Percentiles rank a stretch among this genome's conserved stretches.
phyloP scores from a whole-genome alignment of 2,113 vertebrate genomes.

The Cryptomyrus ogoouensis region DNA sequence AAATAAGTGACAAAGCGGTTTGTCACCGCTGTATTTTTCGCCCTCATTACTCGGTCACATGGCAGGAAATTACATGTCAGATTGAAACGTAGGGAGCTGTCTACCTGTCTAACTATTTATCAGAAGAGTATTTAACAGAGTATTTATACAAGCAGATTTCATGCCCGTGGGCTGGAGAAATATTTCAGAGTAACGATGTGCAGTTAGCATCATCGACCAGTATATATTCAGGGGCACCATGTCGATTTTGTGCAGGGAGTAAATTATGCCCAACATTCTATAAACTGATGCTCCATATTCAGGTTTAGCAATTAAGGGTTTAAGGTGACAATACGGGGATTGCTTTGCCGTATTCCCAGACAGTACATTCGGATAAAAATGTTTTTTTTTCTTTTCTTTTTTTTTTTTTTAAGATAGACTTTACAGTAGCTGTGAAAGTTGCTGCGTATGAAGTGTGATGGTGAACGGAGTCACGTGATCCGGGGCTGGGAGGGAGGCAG shows the following conservation, averaged over 20 bases:
- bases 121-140: background rate
- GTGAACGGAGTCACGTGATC: background rate
- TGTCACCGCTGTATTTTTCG: constrained; percentile 9
- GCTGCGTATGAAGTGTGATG: background rate
- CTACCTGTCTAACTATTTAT: constrained; percentile 14
- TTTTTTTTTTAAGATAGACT: background rate
- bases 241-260: background rate
- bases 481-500: background rate
- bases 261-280: background rate
- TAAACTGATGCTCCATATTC: background rate
- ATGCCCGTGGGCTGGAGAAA: background rate
- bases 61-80: constrained; percentile 3
- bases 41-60: constrained; percentile 10
- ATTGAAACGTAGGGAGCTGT: background rate
- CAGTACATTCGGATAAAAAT: background rate
- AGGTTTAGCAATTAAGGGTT: background rate
- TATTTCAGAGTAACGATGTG: background rate
- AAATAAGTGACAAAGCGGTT: constrained; percentile 7
- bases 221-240: background rate
- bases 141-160: constrained; percentile 1
- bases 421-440: background rate
- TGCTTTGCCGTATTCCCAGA: background rate
- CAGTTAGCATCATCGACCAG: background rate
- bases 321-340: background rate
- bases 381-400: background rate